Conservation (phyloP, 1,140 invertebrate species). For the Vanessa tameamea region DNA sequence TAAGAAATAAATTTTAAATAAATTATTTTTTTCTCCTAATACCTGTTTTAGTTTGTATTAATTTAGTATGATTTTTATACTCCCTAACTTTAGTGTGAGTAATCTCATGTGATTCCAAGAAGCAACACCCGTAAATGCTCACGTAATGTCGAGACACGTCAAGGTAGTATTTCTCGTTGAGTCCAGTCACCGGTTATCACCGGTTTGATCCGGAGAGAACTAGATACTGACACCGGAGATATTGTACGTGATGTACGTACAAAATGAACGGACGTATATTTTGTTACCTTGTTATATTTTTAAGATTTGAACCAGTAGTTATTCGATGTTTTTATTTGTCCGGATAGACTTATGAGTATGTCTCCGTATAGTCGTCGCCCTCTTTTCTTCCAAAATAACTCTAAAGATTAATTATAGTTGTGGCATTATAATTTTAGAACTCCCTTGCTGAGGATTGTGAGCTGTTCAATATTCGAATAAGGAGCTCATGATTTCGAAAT, state of each 20-base stretch:
- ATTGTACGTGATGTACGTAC: slow-evolving; percentile 19
- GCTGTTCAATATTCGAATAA: no score
- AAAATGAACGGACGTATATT: not conserved
- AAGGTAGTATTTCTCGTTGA: slow-evolving; percentile 18
- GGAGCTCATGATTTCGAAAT: no score
- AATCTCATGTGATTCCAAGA: not conserved
- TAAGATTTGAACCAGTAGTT: not conserved
- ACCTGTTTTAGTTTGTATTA: no score
- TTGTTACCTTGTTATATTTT: not conserved
- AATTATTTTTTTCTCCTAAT: no score
- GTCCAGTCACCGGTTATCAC: slow-evolving; percentile 36
- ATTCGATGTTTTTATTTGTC: not conserved
- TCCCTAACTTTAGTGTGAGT: not conserved
- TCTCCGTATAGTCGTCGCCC: not conserved
- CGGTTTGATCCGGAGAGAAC: slow-evolving; percentile 38
- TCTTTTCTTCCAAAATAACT: not conserved
- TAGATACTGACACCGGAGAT: slow-evolving; percentile 32
- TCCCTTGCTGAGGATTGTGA: no score
- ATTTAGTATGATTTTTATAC: no score
- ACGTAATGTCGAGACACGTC: slow-evolving; percentile 35
- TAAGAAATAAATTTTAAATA: no score
- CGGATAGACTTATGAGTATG: not conserved
- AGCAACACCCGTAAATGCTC: slow-evolving; percentile 26
- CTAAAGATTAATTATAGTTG: not conserved
- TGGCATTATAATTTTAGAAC: no score